Percentiles rank a stretch among this genome's conserved stretches.
These are phyloP conservation scores for Arnoldichthys spilopterus DNA, from an alignment of 2,797 vertebrate species.

Conservation along the genomic window DNA sequence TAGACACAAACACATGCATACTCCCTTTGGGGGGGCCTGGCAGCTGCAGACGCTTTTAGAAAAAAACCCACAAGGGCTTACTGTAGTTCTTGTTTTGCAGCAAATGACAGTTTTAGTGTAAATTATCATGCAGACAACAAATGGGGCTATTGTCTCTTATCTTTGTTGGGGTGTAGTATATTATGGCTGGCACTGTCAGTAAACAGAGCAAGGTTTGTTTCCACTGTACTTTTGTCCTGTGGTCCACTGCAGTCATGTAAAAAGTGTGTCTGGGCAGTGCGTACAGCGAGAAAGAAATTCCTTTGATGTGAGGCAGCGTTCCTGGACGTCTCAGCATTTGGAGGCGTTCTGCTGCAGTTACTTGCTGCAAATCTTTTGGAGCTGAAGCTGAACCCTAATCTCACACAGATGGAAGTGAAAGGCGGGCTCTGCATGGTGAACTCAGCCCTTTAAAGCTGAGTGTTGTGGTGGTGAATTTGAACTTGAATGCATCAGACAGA, in stretches of 20 bases:
- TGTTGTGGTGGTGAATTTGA: no score
- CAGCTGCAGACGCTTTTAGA: neutral
- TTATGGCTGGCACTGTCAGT: neutral
- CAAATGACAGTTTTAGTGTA: neutral
- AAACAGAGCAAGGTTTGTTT: neutral
- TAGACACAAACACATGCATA: conserved; percentile 38
- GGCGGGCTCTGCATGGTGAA: neutral
- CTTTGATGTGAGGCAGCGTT: conserved; percentile 44
- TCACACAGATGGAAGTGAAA: conserved; percentile 36
- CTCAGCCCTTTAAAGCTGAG: neutral
- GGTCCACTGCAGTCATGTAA: conserved; percentile 47
- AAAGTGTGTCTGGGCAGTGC: conserved; percentile 32
- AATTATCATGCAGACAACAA: neutral
- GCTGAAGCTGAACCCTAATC: conserved; percentile 13
- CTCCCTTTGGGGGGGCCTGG: neutral
- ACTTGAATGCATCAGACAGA: no score
- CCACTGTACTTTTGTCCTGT: conserved; percentile 48
- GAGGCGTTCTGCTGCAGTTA: neutral
- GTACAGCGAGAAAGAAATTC: conserved; percentile 28
- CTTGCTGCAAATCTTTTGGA: conserved; percentile 15
- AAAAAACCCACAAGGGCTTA: no score
- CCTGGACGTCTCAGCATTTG: conserved; percentile 14
- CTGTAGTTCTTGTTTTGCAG: neutral
- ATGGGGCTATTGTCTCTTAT: neutral
- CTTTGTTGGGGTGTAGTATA: neutral